phyloP scores from a whole-genome alignment of 2,113 vertebrate genomes.

The Pristiophorus japonicus region DNA sequence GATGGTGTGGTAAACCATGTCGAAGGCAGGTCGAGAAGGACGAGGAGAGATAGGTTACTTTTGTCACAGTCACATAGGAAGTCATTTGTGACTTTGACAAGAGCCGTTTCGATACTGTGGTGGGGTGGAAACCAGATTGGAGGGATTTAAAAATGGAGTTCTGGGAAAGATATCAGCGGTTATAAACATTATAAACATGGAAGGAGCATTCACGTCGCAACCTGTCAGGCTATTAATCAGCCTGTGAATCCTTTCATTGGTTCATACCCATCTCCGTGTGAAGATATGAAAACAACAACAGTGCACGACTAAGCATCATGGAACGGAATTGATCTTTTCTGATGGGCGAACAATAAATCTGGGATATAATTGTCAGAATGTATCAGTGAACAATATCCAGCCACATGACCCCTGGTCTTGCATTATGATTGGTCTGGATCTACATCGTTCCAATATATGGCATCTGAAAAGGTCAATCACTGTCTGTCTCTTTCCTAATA shows the following conservation, averaged over 20 bases:
- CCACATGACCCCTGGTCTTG: neutral
- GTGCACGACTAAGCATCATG: neutral
- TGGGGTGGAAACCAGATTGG: too few species aligned
- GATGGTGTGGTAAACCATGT: too few species aligned
- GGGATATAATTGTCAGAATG: neutral
- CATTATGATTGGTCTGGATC: neutral
- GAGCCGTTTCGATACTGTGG: too few species aligned
- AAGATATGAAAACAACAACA: constrained; percentile 5
- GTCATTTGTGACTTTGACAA: too few species aligned
- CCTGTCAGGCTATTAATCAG: neutral
- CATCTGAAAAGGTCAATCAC: neutral
- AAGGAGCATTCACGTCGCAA: neutral
- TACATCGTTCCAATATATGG: neutral
- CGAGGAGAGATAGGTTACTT: too few species aligned
- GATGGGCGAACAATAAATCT: neutral
- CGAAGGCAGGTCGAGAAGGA: too few species aligned
- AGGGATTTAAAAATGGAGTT: too few species aligned
- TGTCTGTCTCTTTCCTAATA: constrained; percentile 10
- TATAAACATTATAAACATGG: neutral
- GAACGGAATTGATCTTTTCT: neutral
- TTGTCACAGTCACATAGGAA: too few species aligned
- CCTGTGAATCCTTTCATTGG: neutral
- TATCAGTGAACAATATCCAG: neutral
- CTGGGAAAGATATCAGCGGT: too few species aligned
- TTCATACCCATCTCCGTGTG: neutral